A percentile compares a stretch with the other conserved stretches of the same genome.
These are phyloP conservation scores for Cydia pomonella DNA, from an alignment of 1,140 invertebrate species.

Conservation along the genomic window DNA sequence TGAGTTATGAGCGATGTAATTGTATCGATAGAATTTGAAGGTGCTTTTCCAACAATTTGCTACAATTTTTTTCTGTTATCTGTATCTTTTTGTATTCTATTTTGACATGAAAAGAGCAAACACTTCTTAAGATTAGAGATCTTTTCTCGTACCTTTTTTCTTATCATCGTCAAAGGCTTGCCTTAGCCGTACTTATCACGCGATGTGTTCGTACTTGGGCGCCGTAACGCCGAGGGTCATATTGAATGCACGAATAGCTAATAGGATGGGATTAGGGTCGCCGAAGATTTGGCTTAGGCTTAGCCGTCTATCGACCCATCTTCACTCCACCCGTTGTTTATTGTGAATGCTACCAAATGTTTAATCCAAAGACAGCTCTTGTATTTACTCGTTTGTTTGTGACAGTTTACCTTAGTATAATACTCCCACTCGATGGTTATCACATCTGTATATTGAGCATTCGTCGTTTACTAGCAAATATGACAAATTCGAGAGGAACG, in stretches of 20 bases:
- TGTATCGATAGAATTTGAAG: constrained; percentile 37
- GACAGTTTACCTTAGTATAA: neutral
- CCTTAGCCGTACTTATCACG: neutral
- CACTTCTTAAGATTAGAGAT: constrained; percentile 19
- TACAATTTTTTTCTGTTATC: neutral
- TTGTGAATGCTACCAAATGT: neutral
- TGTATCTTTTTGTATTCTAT: constrained; percentile 2
- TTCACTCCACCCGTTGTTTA: constrained; percentile 10
- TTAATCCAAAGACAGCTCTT: neutral
- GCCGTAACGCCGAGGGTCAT: constrained; percentile 14
- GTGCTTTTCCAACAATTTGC: neutral
- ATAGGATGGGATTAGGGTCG: constrained; percentile 31
- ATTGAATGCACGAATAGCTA: constrained; percentile 31
- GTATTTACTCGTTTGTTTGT: neutral
- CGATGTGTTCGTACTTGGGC: neutral
- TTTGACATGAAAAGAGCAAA: constrained; percentile 32
- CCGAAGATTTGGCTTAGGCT: constrained; percentile 14
- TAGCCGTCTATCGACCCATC: constrained; percentile 7
- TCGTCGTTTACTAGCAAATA: no score
- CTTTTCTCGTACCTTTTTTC: constrained; percentile 19
- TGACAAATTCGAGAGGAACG: no score
- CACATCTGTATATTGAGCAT: no score
- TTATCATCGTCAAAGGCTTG: constrained; percentile 22
- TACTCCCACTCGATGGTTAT: neutral
- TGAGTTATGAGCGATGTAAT: constrained; percentile 46